A percentile compares a stretch with the other conserved stretches of the same genome.
Conservation (phyloP, 2,113 vertebrate genomes). For the Etia nguti region DNA sequence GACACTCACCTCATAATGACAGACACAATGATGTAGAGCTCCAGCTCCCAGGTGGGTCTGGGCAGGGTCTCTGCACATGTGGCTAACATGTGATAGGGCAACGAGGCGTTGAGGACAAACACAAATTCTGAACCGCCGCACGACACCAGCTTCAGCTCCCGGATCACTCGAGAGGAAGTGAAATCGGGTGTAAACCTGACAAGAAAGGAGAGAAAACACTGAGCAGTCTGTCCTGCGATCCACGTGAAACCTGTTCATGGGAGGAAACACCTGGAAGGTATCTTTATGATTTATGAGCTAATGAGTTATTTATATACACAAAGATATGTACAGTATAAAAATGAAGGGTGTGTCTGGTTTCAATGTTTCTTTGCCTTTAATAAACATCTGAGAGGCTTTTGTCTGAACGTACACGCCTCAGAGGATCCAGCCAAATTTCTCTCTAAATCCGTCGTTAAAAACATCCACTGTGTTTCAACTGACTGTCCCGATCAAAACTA, state of each 20-base stretch:
- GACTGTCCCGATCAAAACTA: neutral
- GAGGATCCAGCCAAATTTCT: neutral
- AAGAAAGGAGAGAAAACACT: neutral
- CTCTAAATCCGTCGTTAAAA: neutral
- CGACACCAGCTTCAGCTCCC: slow-evolving; percentile 90
- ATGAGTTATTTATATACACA: neutral
- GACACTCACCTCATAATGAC: slow-evolving; percentile 87
- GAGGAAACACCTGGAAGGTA: neutral
- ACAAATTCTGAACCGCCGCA: slow-evolving; percentile 89
- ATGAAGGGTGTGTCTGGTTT: neutral
- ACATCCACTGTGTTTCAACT: neutral
- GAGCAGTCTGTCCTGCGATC: neutral
- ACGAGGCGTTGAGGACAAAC: slow-evolving; percentile 91
- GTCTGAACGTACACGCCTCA: neutral
- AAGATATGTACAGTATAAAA: neutral
- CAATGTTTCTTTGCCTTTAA: neutral
- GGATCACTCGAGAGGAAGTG: slow-evolving; percentile 93
- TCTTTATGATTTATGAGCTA: neutral
- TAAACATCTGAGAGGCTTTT: neutral
- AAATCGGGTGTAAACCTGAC: slow-evolving; percentile 98
- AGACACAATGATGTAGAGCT: slow-evolving; percentile 91
- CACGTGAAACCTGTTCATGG: neutral
- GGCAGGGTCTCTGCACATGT: slow-evolving; percentile 91
- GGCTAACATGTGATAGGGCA: slow-evolving; percentile 96
- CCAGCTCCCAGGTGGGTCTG: slow-evolving; percentile 92